These are phyloP conservation scores for Teleiodes luculella DNA, from an alignment of 2,888 invertebrate genomes.

Conservation along the genomic window DNA sequence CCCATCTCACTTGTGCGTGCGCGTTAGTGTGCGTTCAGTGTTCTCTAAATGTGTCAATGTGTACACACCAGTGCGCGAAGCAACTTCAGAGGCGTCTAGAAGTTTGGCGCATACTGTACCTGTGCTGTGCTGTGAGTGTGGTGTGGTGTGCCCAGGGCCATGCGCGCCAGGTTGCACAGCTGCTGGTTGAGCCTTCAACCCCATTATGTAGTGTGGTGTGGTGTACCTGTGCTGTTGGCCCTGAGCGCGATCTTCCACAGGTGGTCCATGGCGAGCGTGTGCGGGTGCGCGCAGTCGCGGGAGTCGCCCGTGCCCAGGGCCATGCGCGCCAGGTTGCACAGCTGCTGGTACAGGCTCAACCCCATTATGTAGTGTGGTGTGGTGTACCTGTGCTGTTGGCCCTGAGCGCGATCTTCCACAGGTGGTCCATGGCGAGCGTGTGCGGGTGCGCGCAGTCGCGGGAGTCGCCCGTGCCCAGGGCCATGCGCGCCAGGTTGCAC, in stretches of 20 bases:
- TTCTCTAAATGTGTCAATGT: no score
- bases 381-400: conserved; percentile 92
- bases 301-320: conserved; percentile 84
- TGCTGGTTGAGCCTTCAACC: conserved; percentile 94
- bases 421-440: conserved; percentile 92
- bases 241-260: conserved; percentile 95
- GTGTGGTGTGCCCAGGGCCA: conserved; percentile 88
- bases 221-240: conserved; percentile 91
- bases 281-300: conserved; percentile 64
- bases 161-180: conserved; percentile 90
- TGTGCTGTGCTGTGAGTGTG: no score
- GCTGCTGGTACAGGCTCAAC: conserved; percentile 92
- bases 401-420: conserved; percentile 95
- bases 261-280: conserved; percentile 92
- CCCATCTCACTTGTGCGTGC: no score
- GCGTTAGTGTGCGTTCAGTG: no score
- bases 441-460: conserved; percentile 68
- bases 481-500: conserved; percentile 90
- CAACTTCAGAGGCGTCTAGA: no score
- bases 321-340: conserved; percentile 91
- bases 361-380: no score
- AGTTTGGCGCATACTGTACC: no score
- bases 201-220: no score
- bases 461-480: conserved; percentile 83
- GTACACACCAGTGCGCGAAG: no score